Base-by-base conservation (phyloP, 2,797 vertebrate species). In the Halcyon leucocephala region DNA sequence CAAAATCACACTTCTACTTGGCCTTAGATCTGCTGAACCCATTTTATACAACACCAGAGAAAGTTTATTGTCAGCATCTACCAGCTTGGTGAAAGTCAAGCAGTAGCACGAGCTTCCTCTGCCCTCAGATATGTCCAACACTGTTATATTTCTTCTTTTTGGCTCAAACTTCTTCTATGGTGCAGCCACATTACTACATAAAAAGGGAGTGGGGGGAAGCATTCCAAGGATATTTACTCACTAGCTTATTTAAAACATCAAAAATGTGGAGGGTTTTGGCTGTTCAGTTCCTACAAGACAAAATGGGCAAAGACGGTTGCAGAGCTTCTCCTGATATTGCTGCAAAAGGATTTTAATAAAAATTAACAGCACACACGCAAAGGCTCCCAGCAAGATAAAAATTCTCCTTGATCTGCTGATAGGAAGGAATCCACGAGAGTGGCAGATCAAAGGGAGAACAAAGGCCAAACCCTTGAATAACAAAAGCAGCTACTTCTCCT, bases 361-460 rank as follows among this genome's bases (percentile, higher is more conserved):
- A 95, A 95, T 91, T 92, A 89, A 48, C 92, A 91, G 95, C 92
- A 95, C 64, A 87, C 77, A 94, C 6, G 31, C 81, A 86, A 39
- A 80, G 71, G 49, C 79, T 90, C 61, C 44, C 71, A 88, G 86
- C 20, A 26, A 95, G 93, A 96, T 93, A 94, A 95, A 95, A 93
- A 73, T 82, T 77, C 69, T 73, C 86, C 96, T 96, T 92, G 89
- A 95, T 95, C 80, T 87, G 92, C 80, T 93, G 89, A 95, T 90
- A 80, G 89, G 72, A 80, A 93, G 82, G 91, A 95, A 91, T 93
- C 89, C 21, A 26, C 0, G 2, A 55, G 76, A 94, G 67, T 85
- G 89, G 64, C 79, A 95, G 86, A 96, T 96, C 93, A 96, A 96
- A 93, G 95, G 65, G 11, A 93, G 69, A 54, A 91, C 67, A 65